Conservation (phyloP, 2,113 vertebrate genomes). For the Perca fluviatilis region DNA sequence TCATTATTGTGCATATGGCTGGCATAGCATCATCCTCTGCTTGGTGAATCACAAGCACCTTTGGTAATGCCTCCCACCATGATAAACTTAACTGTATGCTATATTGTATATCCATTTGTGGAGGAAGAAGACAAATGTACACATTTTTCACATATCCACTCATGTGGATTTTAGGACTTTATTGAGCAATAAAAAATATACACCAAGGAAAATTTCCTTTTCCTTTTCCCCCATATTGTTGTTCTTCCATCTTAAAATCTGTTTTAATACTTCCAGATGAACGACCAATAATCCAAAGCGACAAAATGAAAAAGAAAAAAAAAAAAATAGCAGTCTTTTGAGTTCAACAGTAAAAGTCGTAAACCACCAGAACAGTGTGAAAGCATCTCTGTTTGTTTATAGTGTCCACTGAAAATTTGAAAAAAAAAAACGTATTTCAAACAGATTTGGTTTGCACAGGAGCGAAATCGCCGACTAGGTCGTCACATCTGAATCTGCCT, state of each 20-base stretch:
- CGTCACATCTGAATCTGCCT: slow-evolving; percentile 83
- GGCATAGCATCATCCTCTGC: slow-evolving; percentile 25
- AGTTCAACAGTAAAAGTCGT: slow-evolving; percentile 86
- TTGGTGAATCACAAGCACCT: slow-evolving; percentile 41
- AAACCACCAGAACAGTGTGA: slow-evolving; percentile 84
- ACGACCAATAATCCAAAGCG: slow-evolving; percentile 87
- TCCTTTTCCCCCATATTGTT: slow-evolving; percentile 80
- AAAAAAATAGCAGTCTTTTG: slow-evolving; percentile 84
- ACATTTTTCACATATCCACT: slow-evolving; percentile 86
- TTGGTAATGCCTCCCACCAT: slow-evolving; percentile 40
- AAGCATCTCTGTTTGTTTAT: slow-evolving; percentile 72
- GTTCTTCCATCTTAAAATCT: slow-evolving; percentile 84
- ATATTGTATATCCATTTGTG: slow-evolving; percentile 9
- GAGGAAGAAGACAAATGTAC: slow-evolving; percentile 75
- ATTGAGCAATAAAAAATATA: slow-evolving; percentile 98
- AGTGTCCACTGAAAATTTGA: slow-evolving; percentile 64
- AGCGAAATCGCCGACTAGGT: slow-evolving; percentile 74
- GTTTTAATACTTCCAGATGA: slow-evolving; percentile 82
- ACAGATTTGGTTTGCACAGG: slow-evolving; percentile 72
- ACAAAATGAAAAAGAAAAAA: slow-evolving; percentile 65
- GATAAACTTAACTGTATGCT: slow-evolving; percentile 13
- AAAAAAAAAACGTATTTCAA: slow-evolving; percentile 74
- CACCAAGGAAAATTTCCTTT: slow-evolving; percentile 92
- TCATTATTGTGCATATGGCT: slow-evolving; percentile 27
- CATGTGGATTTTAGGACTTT: slow-evolving; percentile 91